phyloP scores from a whole-genome alignment of 1,140 invertebrate genomes.

The Saccostrea echinata region DNA sequence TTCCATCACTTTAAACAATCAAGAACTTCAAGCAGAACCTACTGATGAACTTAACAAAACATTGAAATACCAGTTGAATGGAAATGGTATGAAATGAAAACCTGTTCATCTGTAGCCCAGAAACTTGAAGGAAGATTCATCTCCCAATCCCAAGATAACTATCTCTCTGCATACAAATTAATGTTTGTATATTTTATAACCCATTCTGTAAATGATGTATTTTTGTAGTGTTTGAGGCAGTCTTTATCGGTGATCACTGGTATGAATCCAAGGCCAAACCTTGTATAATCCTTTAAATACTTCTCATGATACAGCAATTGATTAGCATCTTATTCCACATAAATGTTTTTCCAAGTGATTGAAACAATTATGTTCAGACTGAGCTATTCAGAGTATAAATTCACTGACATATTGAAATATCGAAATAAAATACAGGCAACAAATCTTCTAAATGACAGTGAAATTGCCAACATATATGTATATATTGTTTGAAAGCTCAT shows the following conservation, averaged over 20 bases:
- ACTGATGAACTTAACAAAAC: no score
- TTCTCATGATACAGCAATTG: not conserved
- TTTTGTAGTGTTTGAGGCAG: not conserved
- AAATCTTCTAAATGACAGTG: no score
- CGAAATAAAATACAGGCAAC: no score
- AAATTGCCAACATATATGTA: no score
- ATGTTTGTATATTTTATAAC: not conserved
- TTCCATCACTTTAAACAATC: no score
- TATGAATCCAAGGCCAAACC: not conserved
- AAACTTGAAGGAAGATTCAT: not conserved
- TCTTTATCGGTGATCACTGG: not conserved
- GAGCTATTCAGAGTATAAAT: not conserved
- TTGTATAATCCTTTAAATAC: not conserved
- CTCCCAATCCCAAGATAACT: not conserved
- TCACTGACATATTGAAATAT: not conserved
- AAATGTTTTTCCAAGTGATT: not conserved
- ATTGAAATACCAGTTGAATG: no score
- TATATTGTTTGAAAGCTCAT: no score
- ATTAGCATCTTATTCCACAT: not conserved
- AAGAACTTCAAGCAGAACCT: no score
- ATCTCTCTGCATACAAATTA: constrained; percentile 10
- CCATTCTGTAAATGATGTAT: not conserved
- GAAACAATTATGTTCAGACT: not conserved
- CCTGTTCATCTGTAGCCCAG: no score
- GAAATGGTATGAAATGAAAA: no score